Base-by-base conservation (phyloP, 1,140 invertebrate genomes). In the Lutraria rhynchaena region DNA sequence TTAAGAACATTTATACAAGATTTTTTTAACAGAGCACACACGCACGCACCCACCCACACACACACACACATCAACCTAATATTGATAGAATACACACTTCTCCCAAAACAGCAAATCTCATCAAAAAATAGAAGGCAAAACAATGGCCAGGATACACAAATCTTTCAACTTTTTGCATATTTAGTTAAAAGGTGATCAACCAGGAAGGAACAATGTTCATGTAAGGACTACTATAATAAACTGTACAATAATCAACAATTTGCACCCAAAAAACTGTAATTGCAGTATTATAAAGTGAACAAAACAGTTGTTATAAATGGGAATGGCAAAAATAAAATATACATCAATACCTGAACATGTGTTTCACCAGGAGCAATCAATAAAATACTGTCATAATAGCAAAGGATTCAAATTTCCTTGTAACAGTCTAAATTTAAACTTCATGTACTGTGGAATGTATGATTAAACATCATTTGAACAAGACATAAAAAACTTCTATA, bases 141-240 rank as follows among this genome's bases (percentile, higher is more conserved):
- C 61, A 65, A 65, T 46, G 41, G 24, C 61, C 61, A 65, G 61
- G 61, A 65, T 65, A 70, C 67, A 70, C 51, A 19, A 53, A 9
- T 35, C 67, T 55, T 15, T 70, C 67, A 53, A 70, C 24, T 5
- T 33, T 51, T 70, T 70, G 46, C 51, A 70, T 70, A 70, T 53
- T 70, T 35, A 5, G 29, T 31, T 51, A 51, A 53, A 69, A 53
- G 33, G 11, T 19, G 29, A 46, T 51, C 44, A 70, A 70, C 67
- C 67, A 70, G 67, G 15, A 70, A 70, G 67, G 67, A 70, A 70
- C 53, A 44, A 51, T 70, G n/a, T n/a, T n/a, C n/a, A n/a, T n/a
- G 67, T 33, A 35, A 65, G 61, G 37, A 65, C 61, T 65, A 65
- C 27, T 37, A 65, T 65, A 65, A 65, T 65, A 44, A 46, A 65